These are phyloP conservation scores for Sialis fuliginosa DNA, from an alignment of 2,888 invertebrate genomes.

Conservation along the genomic window DNA sequence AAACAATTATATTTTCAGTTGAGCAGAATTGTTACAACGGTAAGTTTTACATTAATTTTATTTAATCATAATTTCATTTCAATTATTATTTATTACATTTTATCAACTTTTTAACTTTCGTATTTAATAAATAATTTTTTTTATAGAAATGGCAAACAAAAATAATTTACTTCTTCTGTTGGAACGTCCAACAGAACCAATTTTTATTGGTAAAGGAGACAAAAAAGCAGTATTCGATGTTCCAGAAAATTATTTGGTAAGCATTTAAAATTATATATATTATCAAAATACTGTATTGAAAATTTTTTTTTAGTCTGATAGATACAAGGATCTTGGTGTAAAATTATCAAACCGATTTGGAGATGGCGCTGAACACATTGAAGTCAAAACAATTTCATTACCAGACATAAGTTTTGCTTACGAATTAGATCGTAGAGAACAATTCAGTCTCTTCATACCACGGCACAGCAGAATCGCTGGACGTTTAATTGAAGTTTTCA, in stretches of 20 bases:
- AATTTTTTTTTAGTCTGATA: conserved; percentile 23
- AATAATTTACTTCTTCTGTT: conserved; percentile 28
- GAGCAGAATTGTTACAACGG: neutral
- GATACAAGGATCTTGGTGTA: conserved; percentile 35
- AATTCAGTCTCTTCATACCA: conserved; percentile 60
- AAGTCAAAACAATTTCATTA: conserved; percentile 30
- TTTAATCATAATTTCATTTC: neutral
- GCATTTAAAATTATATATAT: conserved; percentile 14
- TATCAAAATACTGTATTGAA: neutral
- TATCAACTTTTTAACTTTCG: no score
- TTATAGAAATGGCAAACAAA: conserved; percentile 1
- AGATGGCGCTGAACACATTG: conserved; percentile 30
- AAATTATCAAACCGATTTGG: conserved; percentile 43
- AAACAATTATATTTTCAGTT: neutral
- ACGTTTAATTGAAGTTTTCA: conserved; percentile 46
- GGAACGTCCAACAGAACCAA: conserved; percentile 41
- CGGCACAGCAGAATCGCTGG: conserved; percentile 52
- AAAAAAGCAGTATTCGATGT: conserved; percentile 39
- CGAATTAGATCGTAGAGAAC: conserved; percentile 36
- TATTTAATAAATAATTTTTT: neutral
- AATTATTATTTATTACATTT: neutral
- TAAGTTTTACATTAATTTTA: neutral
- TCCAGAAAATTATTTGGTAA: conserved; percentile 41
- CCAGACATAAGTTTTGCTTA: conserved; percentile 39
- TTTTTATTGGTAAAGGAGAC: conserved; percentile 43